A percentile compares a stretch with the other conserved stretches of the same genome.
Conservation (phyloP, 2,113 vertebrate species). For the Cyanoderma ruficeps region DNA sequence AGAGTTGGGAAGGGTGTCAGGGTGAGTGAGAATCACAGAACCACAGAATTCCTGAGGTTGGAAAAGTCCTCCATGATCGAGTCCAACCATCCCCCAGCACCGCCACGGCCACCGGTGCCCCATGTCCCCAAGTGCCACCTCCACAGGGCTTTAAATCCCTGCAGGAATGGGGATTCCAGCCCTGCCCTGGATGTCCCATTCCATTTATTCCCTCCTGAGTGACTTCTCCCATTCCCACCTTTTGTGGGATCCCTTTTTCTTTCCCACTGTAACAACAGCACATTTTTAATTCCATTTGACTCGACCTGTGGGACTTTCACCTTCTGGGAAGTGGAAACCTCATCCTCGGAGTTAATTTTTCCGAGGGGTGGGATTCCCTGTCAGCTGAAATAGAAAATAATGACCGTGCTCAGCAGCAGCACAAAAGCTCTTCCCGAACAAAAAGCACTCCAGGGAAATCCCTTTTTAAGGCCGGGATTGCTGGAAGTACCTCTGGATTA, state of each 20-base stretch:
- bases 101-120: not conserved
- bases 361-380: not conserved
- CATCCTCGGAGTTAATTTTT: not conserved
- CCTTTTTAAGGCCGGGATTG: not conserved
- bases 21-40: not conserved
- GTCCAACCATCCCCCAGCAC: fast-evolving
- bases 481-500: not conserved
- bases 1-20: not conserved
- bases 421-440: not conserved
- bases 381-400: not conserved
- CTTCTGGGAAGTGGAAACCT: not conserved
- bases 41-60: fast-evolving
- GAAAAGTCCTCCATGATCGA: not conserved
- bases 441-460: constrained; percentile 2
- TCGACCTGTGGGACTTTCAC: not conserved
- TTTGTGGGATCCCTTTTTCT: fast-evolving
- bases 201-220: not conserved
- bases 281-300: not conserved
- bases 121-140: not conserved
- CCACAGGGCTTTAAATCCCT: not conserved
- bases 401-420: not conserved
- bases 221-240: not conserved
- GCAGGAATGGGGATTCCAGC: not conserved
- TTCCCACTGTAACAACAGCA: fast-evolving
- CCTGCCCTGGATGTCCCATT: not conserved